Percentiles rank a stretch among this genome's conserved stretches.
Conservation (phyloP, 2,113 vertebrate genomes). For the Corydoras maculifer region DNA sequence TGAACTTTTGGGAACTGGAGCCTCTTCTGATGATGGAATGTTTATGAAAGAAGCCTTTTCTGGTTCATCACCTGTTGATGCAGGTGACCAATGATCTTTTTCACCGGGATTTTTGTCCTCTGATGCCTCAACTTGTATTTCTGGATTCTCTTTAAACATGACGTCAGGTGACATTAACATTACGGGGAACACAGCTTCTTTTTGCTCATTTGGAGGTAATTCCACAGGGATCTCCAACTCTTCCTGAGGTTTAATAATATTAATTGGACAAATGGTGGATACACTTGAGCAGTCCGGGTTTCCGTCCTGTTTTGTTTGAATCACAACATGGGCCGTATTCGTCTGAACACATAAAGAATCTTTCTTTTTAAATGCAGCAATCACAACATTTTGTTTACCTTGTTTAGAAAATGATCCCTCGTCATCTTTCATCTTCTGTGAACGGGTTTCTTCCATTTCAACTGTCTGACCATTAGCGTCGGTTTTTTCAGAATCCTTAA, state of each 20-base stretch:
- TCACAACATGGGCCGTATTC: background rate
- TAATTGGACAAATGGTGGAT: background rate
- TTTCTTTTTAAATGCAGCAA: too few relatives aligned
- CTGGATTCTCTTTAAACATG: slow-evolving; percentile 8
- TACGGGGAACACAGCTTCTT: background rate
- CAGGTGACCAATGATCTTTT: too few relatives aligned
- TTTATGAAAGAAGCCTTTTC: background rate
- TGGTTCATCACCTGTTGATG: background rate
- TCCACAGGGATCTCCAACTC: background rate
- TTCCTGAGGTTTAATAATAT: background rate
- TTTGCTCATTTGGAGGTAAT: background rate
- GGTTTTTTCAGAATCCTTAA: background rate
- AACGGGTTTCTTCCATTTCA: slow-evolving; percentile 1
- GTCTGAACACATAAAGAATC: background rate
- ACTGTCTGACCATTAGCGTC: background rate
- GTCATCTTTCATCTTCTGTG: background rate
- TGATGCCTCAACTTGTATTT: background rate
- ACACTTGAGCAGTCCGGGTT: background rate
- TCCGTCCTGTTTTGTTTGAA: background rate
- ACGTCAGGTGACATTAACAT: slow-evolving; percentile 2
- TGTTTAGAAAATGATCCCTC: too few relatives aligned
- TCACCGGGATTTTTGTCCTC: too few relatives aligned
- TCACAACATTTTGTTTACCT: too few relatives aligned
- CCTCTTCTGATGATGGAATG: background rate
- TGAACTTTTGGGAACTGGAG: background rate